Evolutionary conservation across 2,888 invertebrate genomes (phyloP), one percentile per base, ranked within the genome.

Genomic region (Bombylius major): DNA sequence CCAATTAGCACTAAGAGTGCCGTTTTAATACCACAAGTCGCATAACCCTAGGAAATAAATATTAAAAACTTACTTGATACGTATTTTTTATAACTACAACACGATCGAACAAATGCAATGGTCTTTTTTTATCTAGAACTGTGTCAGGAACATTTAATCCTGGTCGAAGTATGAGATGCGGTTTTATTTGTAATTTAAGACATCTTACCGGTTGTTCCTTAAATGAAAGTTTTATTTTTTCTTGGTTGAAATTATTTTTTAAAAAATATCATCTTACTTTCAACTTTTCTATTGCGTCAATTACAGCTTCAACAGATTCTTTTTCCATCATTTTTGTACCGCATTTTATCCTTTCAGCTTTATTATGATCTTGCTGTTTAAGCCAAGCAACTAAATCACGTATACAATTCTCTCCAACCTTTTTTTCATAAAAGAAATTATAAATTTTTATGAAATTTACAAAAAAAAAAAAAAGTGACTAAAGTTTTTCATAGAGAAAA

Each of bases 61-160:
- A 23, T 23, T 23, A 2, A 23, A 23, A 23, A 23, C 23, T 62
- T 62, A 69, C 89, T 2, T 86, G 80, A 66, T 82, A 86, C 53
- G 83, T 82, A 42, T 82, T 81, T 39, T 86, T 79, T 0, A 87
- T 83, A 67, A 87, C 84, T 5, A 95, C 83, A 50, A 98, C 83
- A 53, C 97, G 80, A 75, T 98, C 96, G 66, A 88, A 84, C 58
- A 97, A 69, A 59, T 62, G 60, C 11, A 70, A 59, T 0, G 61
- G 47, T 0, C 56, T 53, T 31, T 61, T 64, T n/a, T 61, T 64
- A 0, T 66, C 53, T 51, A 66, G 66, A 50, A 70, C 71, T 5
- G 63, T 63, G 9, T 65, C 75, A 6, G 80, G 79, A 45, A 80
- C 68, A 64, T 80, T 80, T 54, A 79, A 66, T 51, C 73, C 80